phyloP scores from a whole-genome alignment of 2,113 vertebrate genomes.

The Embiotoca jacksoni region DNA sequence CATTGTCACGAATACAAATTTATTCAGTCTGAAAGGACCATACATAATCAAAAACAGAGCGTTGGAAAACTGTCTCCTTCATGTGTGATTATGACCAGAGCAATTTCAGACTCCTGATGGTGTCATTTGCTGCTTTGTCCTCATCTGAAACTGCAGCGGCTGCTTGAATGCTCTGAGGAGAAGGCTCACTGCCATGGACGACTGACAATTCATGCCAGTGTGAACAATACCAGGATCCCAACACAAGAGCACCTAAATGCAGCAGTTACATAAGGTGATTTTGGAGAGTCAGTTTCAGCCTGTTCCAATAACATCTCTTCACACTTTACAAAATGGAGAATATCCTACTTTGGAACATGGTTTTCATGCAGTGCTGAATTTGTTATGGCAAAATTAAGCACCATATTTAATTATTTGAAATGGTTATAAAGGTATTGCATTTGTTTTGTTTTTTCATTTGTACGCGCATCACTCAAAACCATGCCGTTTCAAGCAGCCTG shows the following conservation, averaged over 20 bases:
- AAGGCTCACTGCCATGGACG: slow-evolving; percentile 1
- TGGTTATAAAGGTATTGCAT: neutral
- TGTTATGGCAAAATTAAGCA: too few species aligned
- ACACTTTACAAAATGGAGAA: neutral
- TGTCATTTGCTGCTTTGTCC: slow-evolving; percentile 2
- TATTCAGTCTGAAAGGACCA: neutral
- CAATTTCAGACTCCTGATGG: neutral
- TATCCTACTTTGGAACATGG: neutral
- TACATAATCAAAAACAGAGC: neutral
- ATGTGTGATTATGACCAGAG: neutral
- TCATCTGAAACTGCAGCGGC: neutral
- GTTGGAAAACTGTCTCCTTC: neutral
- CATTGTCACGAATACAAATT: neutral
- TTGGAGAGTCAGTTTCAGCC: neutral
- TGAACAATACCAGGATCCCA: neutral
- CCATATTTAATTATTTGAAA: neutral
- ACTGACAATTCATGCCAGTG: neutral
- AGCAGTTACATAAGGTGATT: neutral
- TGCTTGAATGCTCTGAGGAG: neutral
- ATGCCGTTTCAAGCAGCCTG: neutral
- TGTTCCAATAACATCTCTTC: neutral
- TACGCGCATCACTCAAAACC: neutral
- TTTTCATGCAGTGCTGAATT: too few species aligned
- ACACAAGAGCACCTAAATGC: neutral
- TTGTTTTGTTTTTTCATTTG: neutral